phyloP scores from a whole-genome alignment of 64 coral and sea anemone genomes.

The Dendrophyllia cribrosa region DNA sequence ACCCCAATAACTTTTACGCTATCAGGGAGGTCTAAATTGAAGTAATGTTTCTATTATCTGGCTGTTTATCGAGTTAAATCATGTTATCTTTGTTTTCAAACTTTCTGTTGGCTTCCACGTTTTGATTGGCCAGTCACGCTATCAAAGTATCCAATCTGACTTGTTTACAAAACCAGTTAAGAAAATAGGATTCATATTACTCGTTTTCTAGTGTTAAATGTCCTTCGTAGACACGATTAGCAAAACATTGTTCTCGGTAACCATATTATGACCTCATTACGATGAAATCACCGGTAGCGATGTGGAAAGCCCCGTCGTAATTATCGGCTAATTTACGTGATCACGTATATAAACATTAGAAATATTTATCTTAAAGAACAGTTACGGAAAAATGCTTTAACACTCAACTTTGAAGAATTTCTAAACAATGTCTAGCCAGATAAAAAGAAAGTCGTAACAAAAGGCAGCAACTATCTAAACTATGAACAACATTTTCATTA shows the following conservation, averaged over 20 bases:
- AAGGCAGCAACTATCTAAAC: background rate
- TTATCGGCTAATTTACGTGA: background rate
- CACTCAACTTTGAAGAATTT: background rate
- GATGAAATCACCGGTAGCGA: background rate
- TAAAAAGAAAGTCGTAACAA: background rate
- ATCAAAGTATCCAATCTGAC: background rate
- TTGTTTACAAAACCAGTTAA: conserved; percentile 32
- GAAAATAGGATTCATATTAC: background rate
- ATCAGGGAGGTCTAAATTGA: conserved; percentile 8
- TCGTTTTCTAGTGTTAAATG: background rate
- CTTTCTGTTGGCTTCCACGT: background rate
- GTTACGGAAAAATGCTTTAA: background rate
- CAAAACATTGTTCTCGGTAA: background rate
- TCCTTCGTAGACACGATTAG: conserved; percentile 26
- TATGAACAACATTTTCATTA: no score
- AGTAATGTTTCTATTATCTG: background rate
- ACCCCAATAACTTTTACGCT: background rate
- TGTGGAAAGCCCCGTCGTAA: background rate
- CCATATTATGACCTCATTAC: background rate
- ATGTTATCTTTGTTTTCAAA: conserved; percentile 25
- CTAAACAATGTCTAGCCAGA: background rate
- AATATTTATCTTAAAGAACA: no score
- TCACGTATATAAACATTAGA: background rate
- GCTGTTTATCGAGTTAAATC: background rate
- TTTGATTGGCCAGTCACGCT: conserved; percentile 14